These are phyloP conservation scores for Carabus problematicus DNA, from an alignment of 2,888 invertebrate species.

Conservation along the genomic window DNA sequence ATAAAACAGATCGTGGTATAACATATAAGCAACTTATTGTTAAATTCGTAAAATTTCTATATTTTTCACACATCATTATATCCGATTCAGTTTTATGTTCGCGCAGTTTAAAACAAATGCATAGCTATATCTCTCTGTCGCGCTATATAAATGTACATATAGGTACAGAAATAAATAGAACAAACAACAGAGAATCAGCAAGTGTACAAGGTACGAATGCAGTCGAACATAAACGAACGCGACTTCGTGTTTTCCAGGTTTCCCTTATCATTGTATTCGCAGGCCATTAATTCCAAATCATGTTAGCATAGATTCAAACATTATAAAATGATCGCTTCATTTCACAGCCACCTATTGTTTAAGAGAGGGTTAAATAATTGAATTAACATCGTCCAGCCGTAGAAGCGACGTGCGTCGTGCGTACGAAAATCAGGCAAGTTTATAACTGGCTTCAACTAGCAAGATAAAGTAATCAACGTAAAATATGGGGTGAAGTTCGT, in stretches of 20 bases:
- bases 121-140: neutral
- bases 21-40: too few relatives aligned
- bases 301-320: constrained; percentile 60
- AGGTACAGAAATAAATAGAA: neutral
- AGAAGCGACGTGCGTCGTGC: constrained; percentile 45
- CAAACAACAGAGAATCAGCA: neutral
- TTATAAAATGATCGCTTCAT: constrained; percentile 62
- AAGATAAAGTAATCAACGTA: too few relatives aligned
- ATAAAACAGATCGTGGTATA: too few relatives aligned
- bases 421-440: too few relatives aligned
- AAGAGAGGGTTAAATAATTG: constrained; percentile 63
- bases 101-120: too few relatives aligned
- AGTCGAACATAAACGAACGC: constrained; percentile 37
- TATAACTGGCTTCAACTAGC: neutral
- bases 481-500: too few relatives aligned
- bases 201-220: constrained; percentile 23
- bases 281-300: constrained; percentile 61
- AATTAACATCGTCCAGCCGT: constrained; percentile 52
- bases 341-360: constrained; percentile 63
- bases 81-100: too few relatives aligned
- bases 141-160: neutral
- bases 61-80: too few relatives aligned
- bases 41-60: too few relatives aligned
- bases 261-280: constrained; percentile 60
- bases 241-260: constrained; percentile 41